A percentile compares a stretch with the other conserved stretches of the same genome.
Conservation (phyloP, 2,113 vertebrate species). For the Glaucomys volans region DNA sequence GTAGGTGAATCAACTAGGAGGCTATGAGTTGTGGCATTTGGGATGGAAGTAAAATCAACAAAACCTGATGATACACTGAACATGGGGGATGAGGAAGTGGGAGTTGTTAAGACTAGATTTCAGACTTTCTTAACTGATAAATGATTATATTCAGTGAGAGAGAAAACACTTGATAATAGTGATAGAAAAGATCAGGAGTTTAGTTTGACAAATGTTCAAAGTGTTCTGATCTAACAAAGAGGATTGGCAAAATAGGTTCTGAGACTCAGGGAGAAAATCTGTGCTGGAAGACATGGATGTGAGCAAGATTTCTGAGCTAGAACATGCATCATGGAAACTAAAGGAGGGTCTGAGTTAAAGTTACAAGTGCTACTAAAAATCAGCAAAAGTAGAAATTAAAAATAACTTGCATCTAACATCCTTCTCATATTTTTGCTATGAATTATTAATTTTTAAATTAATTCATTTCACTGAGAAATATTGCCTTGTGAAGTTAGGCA, state of each 20-base stretch:
- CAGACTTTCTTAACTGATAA: not conserved
- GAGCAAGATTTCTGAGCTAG: not conserved
- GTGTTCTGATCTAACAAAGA: not conserved
- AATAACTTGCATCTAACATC: not conserved
- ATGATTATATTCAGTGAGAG: not conserved
- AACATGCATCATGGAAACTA: not conserved
- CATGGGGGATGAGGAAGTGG: fast-evolving
- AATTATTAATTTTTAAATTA: slow-evolving; percentile 20
- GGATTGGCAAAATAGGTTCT: not conserved
- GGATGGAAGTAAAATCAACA: not conserved
- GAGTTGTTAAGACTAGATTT: not conserved
- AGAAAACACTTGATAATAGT: not conserved
- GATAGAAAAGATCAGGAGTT: not conserved
- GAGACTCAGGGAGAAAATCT: not conserved
- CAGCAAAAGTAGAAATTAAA: not conserved
- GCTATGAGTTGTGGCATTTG: no score
- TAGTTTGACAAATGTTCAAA: not conserved
- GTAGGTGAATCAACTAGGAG: not conserved
- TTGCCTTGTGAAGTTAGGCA: not conserved
- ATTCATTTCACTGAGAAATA: slow-evolving; percentile 34
- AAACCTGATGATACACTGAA: not conserved
- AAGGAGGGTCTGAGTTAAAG: not conserved
- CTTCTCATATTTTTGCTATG: not conserved
- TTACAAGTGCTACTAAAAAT: not conserved
- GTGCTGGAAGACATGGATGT: not conserved